Percentiles rank a stretch among this genome's conserved stretches.
Conservation (phyloP, 2,113 vertebrate genomes). For the Clarias magur region DNA sequence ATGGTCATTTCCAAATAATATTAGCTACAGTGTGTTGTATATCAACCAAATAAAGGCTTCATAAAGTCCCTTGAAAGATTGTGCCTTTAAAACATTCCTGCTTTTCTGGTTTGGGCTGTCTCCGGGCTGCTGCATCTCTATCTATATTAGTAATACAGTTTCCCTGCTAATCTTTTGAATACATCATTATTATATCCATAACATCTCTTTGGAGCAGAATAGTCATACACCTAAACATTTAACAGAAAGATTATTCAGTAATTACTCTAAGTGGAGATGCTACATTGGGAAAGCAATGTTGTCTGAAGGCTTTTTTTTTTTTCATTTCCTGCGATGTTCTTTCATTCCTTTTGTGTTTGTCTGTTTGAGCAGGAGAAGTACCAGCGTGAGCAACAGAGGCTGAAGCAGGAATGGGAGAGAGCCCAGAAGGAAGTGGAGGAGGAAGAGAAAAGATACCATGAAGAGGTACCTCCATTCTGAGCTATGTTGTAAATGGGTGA, state of each 20-base stretch:
- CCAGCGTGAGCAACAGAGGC: slow-evolving; percentile 89
- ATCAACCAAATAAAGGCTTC: neutral
- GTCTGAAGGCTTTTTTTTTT: neutral
- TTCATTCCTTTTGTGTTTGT: slow-evolving; percentile 54
- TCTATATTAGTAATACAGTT: neutral
- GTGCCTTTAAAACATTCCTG: slow-evolving; percentile 48
- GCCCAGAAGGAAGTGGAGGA: slow-evolving; percentile 95
- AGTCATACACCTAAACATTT: neutral
- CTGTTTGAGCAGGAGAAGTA: slow-evolving; percentile 85
- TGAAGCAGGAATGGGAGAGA: slow-evolving; percentile 95
- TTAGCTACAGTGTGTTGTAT: neutral
- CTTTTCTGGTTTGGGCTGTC: slow-evolving; percentile 44
- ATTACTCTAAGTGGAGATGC: neutral
- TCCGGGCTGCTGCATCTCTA: slow-evolving; percentile 39
- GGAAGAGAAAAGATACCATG: slow-evolving; percentile 90
- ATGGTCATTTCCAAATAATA: neutral
- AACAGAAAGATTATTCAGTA: neutral
- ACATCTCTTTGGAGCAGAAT: neutral
- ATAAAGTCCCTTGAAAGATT: neutral
- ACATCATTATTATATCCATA: neutral
- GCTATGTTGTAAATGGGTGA: no score
- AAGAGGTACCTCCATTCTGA: slow-evolving; percentile 79
- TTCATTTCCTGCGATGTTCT: neutral
- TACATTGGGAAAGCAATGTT: neutral
- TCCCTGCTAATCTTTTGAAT: neutral